Conservation (phyloP, 2,888 invertebrate species). For the Carterocephalus palaemon region DNA sequence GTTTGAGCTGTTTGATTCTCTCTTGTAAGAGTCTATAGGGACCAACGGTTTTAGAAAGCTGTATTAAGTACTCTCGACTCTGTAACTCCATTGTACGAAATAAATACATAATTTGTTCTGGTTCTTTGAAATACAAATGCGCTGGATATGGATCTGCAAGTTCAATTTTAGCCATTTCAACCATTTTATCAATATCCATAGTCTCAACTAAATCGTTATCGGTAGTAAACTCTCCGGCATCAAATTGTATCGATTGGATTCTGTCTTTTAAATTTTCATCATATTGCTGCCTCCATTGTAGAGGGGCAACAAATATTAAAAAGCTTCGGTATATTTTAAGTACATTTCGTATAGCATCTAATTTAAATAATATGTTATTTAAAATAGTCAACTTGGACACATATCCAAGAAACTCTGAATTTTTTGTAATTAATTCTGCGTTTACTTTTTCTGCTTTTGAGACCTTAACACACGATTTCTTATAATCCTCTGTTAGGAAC, state of each 20-base stretch:
- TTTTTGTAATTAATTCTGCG: constrained; percentile 52
- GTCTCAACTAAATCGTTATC: constrained; percentile 65
- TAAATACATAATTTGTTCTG: constrained; percentile 62
- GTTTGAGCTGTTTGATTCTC: constrained; percentile 56
- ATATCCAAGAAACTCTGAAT: constrained; percentile 57
- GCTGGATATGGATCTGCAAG: constrained; percentile 52
- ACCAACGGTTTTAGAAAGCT: constrained; percentile 59
- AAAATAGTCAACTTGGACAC: constrained; percentile 54
- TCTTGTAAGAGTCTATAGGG: constrained; percentile 54
- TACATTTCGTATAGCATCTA: constrained; percentile 61
- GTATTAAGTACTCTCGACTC: constrained; percentile 67
- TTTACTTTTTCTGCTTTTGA: constrained; percentile 56
- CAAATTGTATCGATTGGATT: constrained; percentile 62
- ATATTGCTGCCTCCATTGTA: constrained; percentile 62
- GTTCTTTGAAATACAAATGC: constrained; percentile 52
- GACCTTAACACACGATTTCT: constrained; percentile 60
- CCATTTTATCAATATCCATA: constrained; percentile 63
- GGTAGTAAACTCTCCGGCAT: constrained; percentile 57
- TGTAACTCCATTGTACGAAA: constrained; percentile 70
- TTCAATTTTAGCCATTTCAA: constrained; percentile 59
- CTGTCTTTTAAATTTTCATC: constrained; percentile 58
- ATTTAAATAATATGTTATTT: constrained; percentile 65
- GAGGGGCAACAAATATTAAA: constrained; percentile 64
- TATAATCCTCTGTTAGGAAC: constrained; percentile 70
- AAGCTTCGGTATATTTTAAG: constrained; percentile 65